Base-by-base conservation (phyloP, 23 tunicate genomes). In the Oikopleura dioica region DNA sequence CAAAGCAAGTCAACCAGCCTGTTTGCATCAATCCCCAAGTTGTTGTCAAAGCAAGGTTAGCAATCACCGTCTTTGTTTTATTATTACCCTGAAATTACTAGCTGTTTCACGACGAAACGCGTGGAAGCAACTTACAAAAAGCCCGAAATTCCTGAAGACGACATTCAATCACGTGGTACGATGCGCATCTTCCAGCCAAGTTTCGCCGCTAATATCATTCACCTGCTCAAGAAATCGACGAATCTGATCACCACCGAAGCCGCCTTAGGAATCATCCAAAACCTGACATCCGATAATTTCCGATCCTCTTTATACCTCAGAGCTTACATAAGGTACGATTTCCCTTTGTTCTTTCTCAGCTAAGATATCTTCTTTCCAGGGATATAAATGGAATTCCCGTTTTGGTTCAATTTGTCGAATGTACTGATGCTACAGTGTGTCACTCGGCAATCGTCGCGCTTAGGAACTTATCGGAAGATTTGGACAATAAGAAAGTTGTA, bases 181-280 rank as follows among this genome's bases (percentile, higher is more conserved):
- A 63, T 12, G 4, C 29, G 72, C 16, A 2, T 63, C 2, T 16
- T 63, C 26, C 72, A 63, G 26, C 72, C 72, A 28, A 28, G 33
- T 28, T 63, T 63, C 26, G 2, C 26, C 30, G 33, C 4, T 2
- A 2, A 23, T 2, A 28, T 63, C 29, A 28, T 63, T 63, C 72
- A 63, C 33, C 33, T 63, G 2, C 33, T 63, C 16, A 63, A 63
- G 26, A 31, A 12, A 23, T 63, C 72, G 4, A 23, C 72, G 5
- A 63, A 63, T 63, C 29, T 63, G 33, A 28, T 28, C 2, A 28
- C 33, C 33, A 63, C 72, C 30, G 72, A 63, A 63, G 72, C 72
- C 5, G 72, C 72, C 2, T 12, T 63, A 12, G 72, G 72, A 63
- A 28, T 63, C 33, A 63, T 63, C 5, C 72, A 63, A 63, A 63